Evolutionary conservation across 2,888 invertebrate genomes (phyloP).

Genomic region (Deilephila porcellus): DNA sequence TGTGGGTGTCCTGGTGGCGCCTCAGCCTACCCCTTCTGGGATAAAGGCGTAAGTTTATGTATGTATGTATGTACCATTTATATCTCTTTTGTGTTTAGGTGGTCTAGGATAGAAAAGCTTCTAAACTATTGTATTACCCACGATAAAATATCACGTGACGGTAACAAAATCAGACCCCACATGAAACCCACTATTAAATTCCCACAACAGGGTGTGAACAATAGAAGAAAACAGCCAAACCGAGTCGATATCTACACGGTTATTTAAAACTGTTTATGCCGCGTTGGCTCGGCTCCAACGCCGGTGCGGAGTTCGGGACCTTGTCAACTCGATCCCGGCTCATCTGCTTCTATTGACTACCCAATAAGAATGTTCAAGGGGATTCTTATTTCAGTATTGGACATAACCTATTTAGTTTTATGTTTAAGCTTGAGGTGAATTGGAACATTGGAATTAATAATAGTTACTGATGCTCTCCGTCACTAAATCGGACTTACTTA

Average conservation of each 20-base stretch:
- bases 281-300: conserved; percentile 14
- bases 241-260: not conserved
- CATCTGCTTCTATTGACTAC: conserved; percentile 16
- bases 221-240: not conserved
- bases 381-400: not conserved
- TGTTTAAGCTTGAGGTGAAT: not conserved
- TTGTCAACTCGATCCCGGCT: conserved; percentile 17
- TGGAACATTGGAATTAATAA: not conserved
- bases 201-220: not conserved
- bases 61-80: no score
- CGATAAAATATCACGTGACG: no score
- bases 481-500: no score
- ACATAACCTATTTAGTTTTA: no score
- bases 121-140: no score
- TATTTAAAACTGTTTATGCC: conserved; percentile 21
- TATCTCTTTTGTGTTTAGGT: no score
- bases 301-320: conserved; percentile 11
- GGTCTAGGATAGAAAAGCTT: no score
- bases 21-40: no score
- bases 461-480: not conserved
- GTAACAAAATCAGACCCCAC: no score
- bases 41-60: no score
- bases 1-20: no score
- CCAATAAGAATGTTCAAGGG: not conserved
- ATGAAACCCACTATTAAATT: no score